A percentile compares a stretch with the other conserved stretches of the same genome.
phyloP scores from a whole-genome alignment of 1,140 invertebrate genomes.

The Calosoma granatense region DNA sequence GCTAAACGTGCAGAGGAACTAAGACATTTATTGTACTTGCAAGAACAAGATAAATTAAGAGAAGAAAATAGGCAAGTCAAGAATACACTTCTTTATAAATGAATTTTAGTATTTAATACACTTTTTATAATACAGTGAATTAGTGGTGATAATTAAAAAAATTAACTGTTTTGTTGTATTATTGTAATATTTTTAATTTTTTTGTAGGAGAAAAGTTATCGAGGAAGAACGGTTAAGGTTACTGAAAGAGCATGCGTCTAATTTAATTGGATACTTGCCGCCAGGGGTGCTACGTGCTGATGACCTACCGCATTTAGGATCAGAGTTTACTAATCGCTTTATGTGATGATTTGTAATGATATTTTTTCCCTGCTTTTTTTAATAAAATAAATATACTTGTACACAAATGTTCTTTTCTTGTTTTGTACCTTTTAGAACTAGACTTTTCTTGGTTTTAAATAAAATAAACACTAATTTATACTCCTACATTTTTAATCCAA shows the following conservation, averaged over 20 bases:
- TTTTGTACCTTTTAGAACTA: no score
- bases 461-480: no score
- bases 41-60: constrained; percentile 26
- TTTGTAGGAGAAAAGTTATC: constrained; percentile 30
- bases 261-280: constrained; percentile 35
- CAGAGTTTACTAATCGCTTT: constrained; percentile 16
- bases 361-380: neutral
- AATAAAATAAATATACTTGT: no score
- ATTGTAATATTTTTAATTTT: constrained; percentile 13
- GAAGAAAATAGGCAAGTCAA: constrained; percentile 30
- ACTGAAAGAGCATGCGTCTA: constrained; percentile 33
- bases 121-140: neutral
- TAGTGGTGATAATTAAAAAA: neutral
- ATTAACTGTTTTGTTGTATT: neutral
- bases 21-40: constrained; percentile 22
- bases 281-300: constrained; percentile 30
- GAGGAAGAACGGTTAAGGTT: constrained; percentile 35
- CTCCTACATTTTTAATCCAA: no score
- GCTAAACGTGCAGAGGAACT: constrained; percentile 28
- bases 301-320: constrained; percentile 32
- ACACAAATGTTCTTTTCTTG: no score
- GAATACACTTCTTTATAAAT: neutral
- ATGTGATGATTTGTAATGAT: neutral
- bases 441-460: no score
- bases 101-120: neutral